Evolutionary conservation across 1,140 invertebrate species (phyloP).

Genomic region (Elysia chlorotica): DNA sequence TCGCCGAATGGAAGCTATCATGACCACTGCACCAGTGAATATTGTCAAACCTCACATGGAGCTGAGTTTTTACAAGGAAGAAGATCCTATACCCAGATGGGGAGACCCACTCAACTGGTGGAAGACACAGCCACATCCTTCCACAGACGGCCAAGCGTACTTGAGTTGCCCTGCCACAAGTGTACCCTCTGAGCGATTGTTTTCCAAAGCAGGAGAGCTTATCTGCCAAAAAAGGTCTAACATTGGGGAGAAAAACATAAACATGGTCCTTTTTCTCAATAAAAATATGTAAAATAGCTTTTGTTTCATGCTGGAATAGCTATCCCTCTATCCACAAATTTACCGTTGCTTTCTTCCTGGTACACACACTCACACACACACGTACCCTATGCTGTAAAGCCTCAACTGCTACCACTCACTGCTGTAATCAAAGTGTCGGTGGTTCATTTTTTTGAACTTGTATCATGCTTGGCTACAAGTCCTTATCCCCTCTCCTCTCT

Average conservation of each 20-base stretch:
- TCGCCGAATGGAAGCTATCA: background rate
- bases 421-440: no score
- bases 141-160: constrained; percentile 8
- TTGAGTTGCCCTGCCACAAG: constrained; percentile 25
- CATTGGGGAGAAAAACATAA: constrained; percentile 13
- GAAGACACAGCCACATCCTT: background rate
- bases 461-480: no score
- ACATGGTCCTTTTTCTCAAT: constrained; percentile 18
- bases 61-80: constrained; percentile 5
- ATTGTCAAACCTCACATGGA: background rate
- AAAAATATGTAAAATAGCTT: no score
- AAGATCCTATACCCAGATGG: background rate
- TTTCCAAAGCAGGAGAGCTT: constrained; percentile 25
- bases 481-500: no score
- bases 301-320: no score
- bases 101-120: constrained; percentile 25
- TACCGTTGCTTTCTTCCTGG: no score
- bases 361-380: no score
- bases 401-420: no score
- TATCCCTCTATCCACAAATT: no score
- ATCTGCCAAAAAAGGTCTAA: constrained; percentile 12
- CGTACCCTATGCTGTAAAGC: no score
- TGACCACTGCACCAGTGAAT: background rate
- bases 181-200: constrained; percentile 27
- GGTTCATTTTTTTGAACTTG: no score